These are phyloP conservation scores for Anarsia innoxiella DNA, from an alignment of 2,888 invertebrate species.

Conservation along the genomic window DNA sequence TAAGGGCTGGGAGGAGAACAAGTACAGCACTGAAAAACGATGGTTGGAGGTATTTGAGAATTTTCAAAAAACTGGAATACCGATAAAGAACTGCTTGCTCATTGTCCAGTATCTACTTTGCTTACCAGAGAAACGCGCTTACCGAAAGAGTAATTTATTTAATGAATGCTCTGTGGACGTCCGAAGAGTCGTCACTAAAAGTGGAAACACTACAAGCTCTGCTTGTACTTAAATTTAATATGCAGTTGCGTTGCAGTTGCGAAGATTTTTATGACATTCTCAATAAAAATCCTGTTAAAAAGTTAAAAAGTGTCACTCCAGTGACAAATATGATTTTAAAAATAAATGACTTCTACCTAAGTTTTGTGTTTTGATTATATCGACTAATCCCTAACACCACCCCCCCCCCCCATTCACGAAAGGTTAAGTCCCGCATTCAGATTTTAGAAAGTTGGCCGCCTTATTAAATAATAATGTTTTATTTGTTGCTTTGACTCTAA, in stretches of 20 bases:
- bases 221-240: slow-evolving; percentile 9
- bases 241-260: slow-evolving; percentile 10
- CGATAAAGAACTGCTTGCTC: not conserved
- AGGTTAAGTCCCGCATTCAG: slow-evolving; percentile 19
- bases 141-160: slow-evolving; percentile 20
- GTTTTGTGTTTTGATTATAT: not conserved
- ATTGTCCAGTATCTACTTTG: slow-evolving; percentile 3
- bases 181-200: slow-evolving; percentile 9
- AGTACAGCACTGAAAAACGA: slow-evolving; percentile 2
- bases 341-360: slow-evolving; percentile 1
- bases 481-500: too few relatives aligned
- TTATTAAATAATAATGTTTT: too few relatives aligned
- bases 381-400: not conserved
- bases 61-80: not conserved
- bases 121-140: slow-evolving; percentile 21
- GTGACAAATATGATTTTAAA: slow-evolving; percentile 5
- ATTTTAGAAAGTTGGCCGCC: slow-evolving; percentile 2
- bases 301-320: slow-evolving; percentile 5
- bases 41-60: slow-evolving; percentile 1
- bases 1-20: slow-evolving; percentile 11
- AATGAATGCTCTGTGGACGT: slow-evolving; percentile 23
- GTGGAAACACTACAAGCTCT: slow-evolving; percentile 5
- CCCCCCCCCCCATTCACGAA: not conserved
- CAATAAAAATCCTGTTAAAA: slow-evolving; percentile 12
- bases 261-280: slow-evolving; percentile 10